These are phyloP conservation scores for Callosobruchus maculatus DNA, from an alignment of 2,888 invertebrate species.

Conservation along the genomic window DNA sequence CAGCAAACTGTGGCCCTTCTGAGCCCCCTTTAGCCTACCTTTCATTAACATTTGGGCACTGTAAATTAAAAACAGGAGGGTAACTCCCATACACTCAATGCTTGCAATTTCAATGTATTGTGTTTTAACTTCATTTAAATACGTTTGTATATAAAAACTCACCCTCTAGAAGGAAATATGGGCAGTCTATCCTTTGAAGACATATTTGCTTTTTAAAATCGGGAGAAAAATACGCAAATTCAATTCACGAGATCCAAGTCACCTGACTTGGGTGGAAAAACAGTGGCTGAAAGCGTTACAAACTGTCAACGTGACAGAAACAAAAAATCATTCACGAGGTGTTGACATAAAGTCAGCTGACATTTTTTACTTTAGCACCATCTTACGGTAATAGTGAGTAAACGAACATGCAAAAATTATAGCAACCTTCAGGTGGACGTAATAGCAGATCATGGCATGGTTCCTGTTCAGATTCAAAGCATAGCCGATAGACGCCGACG, in stretches of 20 bases:
- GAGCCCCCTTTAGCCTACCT: constrained; percentile 91
- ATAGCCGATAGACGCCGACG: too few relatives aligned
- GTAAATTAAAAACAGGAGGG: constrained; percentile 40
- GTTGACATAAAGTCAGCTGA: not conserved
- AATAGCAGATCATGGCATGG: too few relatives aligned
- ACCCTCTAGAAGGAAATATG: constrained; percentile 94
- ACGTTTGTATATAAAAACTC: constrained; percentile 48
- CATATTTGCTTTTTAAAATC: constrained; percentile 41
- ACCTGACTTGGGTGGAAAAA: constrained; percentile 18
- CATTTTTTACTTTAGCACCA: too few relatives aligned
- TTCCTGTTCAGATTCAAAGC: too few relatives aligned
- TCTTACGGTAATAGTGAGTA: too few relatives aligned
- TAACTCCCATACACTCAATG: constrained; percentile 31
- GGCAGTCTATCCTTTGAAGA: constrained; percentile 88
- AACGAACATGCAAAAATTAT: too few relatives aligned
- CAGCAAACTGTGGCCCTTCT: constrained; percentile 96
- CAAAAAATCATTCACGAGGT: not conserved
- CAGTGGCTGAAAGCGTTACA: not conserved
- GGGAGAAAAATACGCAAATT: constrained; percentile 4
- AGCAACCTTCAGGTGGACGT: too few relatives aligned
- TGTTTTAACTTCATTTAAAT: not conserved
- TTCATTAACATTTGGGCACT: constrained; percentile 99
- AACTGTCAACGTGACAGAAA: not conserved
- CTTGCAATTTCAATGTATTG: not conserved
- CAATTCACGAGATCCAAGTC: constrained; percentile 19